Evolutionary conservation across 2,888 invertebrate species (phyloP), one percentile per base, ranked within the genome.

Genomic region (Antitype chi): DNA sequence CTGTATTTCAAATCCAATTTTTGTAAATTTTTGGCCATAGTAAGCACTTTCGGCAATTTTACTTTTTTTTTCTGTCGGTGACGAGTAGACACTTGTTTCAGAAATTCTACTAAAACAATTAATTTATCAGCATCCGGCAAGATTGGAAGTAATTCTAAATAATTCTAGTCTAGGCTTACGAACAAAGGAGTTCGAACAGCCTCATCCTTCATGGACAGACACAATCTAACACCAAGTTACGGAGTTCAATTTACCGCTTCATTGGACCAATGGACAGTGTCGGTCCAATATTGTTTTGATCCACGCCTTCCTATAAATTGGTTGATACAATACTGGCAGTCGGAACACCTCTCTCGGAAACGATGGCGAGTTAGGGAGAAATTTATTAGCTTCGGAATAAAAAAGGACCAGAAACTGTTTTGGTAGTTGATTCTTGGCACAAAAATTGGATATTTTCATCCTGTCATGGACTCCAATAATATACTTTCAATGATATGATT

Each of bases 181-280:
- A 66, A 25, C 23, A 53, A 38, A 47, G 1, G 25, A 20, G 4
- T 47, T 20, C 43, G 4, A 28, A 15, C 25, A 53, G 47, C 57
- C 60, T 64, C 63, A 23, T 43, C 32, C 59, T 79, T 74, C 28
- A 79, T 74, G 76, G 68, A 71, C 64, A 32, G 25, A 74, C 80
- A 71, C 59, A 64, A 62, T 71, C 28, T 53, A 32, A 70, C 62
- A 66, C 32, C 25, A 55, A 80, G 60, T 55, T 73, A 55, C 67
- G 47, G 38, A 64, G 59, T 80, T 25, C 80, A 77, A 85, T 85
- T 85, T 80, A 15, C n/a, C 80, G 86, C 80, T 86, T 75, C 80
- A 83, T 69, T 47, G 84, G 23, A 71, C 64, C 86, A 82, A 23
- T 47, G 57, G 69, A 79, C 70, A 75, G 49, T 82, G 64, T 53